phyloP scores from a whole-genome alignment of 2,113 vertebrate genomes.

The Lampris incognitus region DNA sequence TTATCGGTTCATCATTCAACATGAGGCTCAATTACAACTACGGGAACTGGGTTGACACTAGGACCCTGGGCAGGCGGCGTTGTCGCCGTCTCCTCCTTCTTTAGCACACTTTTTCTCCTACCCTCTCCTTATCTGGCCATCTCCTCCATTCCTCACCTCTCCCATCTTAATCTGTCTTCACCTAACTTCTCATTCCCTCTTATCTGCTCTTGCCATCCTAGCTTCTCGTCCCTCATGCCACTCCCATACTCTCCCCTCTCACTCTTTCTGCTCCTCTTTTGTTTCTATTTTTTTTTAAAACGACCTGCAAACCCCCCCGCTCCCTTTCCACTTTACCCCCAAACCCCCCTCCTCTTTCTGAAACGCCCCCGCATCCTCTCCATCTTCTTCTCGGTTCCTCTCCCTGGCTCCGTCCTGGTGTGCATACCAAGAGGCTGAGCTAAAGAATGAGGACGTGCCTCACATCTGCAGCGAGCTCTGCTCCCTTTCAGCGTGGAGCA shows the following conservation, averaged over 20 bases:
- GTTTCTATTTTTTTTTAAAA: neutral
- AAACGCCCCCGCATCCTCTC: neutral
- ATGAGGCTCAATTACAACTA: conserved; percentile 5
- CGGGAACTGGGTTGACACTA: neutral
- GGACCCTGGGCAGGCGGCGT: neutral
- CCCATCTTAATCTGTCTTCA: neutral
- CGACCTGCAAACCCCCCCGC: conserved; percentile 2
- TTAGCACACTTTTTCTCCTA: neutral
- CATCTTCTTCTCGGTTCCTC: neutral
- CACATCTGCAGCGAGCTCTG: conserved; percentile 46
- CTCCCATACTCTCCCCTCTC: neutral
- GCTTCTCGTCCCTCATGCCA: neutral
- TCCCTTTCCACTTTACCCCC: neutral
- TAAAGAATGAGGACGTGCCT: conserved; percentile 37
- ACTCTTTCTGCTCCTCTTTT: neutral
- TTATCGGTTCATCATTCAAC: neutral
- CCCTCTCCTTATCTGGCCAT: neutral
- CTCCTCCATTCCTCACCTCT: neutral
- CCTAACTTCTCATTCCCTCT: neutral
- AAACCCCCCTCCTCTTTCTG: neutral
- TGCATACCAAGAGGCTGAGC: conserved; percentile 35
- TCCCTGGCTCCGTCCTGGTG: conserved; percentile 12
- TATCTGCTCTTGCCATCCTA: neutral
- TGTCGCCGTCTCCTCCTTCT: neutral
- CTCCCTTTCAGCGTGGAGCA: conserved; percentile 14